These are phyloP conservation scores for Habroteleia sp. DNA, from an alignment of 2,888 invertebrate species.

Conservation along the genomic window DNA sequence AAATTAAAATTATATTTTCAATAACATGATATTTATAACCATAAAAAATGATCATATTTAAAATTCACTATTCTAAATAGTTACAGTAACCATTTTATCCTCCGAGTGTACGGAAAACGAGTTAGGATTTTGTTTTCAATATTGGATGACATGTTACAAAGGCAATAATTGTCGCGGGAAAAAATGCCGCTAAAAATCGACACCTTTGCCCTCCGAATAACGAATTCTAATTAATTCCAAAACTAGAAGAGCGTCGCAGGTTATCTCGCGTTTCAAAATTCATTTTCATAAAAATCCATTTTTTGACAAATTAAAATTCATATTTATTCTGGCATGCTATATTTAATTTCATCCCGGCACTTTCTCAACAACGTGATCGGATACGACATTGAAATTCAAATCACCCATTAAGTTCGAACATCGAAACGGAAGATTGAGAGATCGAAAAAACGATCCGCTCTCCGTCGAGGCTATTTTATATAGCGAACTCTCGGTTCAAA, in stretches of 20 bases:
- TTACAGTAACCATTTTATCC: no score
- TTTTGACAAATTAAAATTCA: constrained; percentile 18
- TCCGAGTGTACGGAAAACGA: no score
- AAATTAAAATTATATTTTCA: no score
- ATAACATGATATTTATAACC: no score
- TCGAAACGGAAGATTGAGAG: constrained; percentile 1
- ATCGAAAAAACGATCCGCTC: constrained; percentile 13
- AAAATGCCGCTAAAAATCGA: neutral
- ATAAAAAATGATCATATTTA: no score
- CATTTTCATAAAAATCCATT: constrained; percentile 21
- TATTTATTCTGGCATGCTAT: constrained; percentile 12
- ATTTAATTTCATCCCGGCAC: constrained; percentile 39
- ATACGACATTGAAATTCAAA: constrained; percentile 56
- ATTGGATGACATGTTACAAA: no score
- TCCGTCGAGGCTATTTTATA: neutral
- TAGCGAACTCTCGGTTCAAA: neutral
- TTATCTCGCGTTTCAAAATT: constrained; percentile 14
- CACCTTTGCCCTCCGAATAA: neutral
- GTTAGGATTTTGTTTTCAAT: no score
- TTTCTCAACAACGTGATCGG: constrained; percentile 35
- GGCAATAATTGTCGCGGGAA: no score
- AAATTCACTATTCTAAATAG: no score
- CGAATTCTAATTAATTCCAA: constrained; percentile 2
- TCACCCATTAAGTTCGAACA: constrained; percentile 21
- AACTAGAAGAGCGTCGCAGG: neutral